Evolutionary conservation across 2,888 invertebrate genomes (phyloP), one percentile per base, ranked within the genome.

Genomic region (Macrophya alboannulata): DNA sequence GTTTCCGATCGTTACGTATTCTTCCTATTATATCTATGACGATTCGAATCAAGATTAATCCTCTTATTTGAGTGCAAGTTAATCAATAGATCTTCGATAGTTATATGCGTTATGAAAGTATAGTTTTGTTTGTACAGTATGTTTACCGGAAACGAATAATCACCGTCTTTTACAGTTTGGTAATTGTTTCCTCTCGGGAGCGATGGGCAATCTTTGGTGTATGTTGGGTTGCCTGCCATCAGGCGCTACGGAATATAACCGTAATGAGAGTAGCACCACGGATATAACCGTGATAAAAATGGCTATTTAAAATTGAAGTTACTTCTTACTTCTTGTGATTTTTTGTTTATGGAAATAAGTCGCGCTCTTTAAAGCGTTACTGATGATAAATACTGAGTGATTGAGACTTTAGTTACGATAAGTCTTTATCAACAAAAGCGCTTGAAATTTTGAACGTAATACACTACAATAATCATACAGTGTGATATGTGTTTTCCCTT

Each of bases 81-180:
- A 21, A 62, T 62, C 62, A 25, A 62, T 62, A 62, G 62, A 62
- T 62, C 25, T 62, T 1, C 25, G 25, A 62, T 62, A 25, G 4
- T 25, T 10, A 25, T 62, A 12, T 25, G 62, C 21, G 12, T 62
- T 62, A 12, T 25, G 10, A 12, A 21, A 62, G 62, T 25, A 62
- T 62, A 62, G 62, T 25, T 25, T 25, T 25, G 10, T 25, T 21
- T 25, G 10, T 25, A 12, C 21, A 25, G 12, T 25, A 62, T 62
- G 21, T 62, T 62, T 62, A 21, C 62, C 62, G 62, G 62, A 62
- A 62, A 62, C 62, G n/a, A 62, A 62, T 62, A 25, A 62, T 62
- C 62, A 25, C 62, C 62, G 62, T 62, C 21, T 62, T 62, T 62
- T 25, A 62, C 4, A 10, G 12, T 25, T 62, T 21, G 25, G 62